Conservation (phyloP, 1,140 invertebrate species). For the Drosophila auraria region DNA sequence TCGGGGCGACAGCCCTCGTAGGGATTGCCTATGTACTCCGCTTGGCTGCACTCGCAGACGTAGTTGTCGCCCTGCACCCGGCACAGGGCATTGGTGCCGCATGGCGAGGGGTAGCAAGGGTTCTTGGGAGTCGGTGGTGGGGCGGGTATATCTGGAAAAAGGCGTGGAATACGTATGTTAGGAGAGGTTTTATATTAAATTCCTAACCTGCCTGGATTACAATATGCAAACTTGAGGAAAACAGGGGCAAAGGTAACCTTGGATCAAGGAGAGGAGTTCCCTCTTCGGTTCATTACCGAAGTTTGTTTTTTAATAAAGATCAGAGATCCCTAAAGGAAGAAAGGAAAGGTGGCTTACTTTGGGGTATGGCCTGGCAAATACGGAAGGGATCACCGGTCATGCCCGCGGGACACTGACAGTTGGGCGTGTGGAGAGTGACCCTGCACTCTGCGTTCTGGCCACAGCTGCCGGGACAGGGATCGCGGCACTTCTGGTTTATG, state of each 20-base stretch:
- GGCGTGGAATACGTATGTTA: constrained; percentile 3
- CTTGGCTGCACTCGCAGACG: constrained; percentile 85
- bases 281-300: background rate
- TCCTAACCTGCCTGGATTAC: constrained; percentile 60
- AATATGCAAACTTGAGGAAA: constrained; percentile 85
- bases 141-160: constrained; percentile 83
- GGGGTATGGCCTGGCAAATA: constrained; percentile 85
- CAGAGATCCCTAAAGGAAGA: background rate
- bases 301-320: no score
- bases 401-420: constrained; percentile 89
- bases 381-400: constrained; percentile 91
- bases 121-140: constrained; percentile 86
- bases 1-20: constrained; percentile 87
- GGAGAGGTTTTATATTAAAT: background rate
- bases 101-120: constrained; percentile 87
- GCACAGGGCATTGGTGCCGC: constrained; percentile 87
- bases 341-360: constrained; percentile 66
- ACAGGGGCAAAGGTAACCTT: background rate
- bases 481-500: constrained; percentile 88
- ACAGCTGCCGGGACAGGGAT: constrained; percentile 92
- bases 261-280: no score
- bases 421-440: constrained; percentile 91
- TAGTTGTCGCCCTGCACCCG: constrained; percentile 85
- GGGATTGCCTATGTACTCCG: constrained; percentile 87
- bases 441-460: constrained; percentile 90